phyloP scores from a whole-genome alignment of 2,113 vertebrate genomes.

The Triplophysa tibetana region DNA sequence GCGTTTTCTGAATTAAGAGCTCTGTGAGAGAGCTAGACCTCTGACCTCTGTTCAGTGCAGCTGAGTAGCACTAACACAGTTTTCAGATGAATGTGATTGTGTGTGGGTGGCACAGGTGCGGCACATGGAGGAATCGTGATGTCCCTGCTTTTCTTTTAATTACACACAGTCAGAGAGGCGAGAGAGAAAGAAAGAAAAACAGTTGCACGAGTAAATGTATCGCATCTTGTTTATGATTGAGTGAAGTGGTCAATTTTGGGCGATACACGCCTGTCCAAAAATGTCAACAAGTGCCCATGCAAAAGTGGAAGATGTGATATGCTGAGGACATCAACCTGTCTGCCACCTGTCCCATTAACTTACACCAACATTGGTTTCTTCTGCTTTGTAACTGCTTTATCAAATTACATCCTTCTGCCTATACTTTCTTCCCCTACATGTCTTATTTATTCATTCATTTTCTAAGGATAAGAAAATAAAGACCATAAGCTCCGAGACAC shows the following conservation, averaged over 20 bases:
- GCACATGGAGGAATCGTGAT: background rate
- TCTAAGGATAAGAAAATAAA: background rate
- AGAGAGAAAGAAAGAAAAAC: background rate
- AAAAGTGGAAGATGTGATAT: background rate
- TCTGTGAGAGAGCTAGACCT: background rate
- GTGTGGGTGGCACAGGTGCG: background rate
- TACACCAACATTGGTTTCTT: background rate
- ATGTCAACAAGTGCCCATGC: background rate
- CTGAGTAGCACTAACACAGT: background rate
- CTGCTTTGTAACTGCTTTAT: background rate
- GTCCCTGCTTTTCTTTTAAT: conserved; percentile 8
- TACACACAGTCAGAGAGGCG: background rate
- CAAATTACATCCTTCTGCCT: background rate
- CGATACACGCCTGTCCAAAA: background rate
- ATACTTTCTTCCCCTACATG: background rate
- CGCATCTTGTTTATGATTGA: background rate
- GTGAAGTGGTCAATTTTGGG: background rate
- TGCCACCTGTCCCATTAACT: background rate
- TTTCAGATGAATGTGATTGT: background rate
- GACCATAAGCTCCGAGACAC: background rate
- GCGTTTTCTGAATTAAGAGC: background rate
- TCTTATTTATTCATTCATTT: background rate
- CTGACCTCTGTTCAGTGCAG: background rate
- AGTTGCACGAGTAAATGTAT: background rate
- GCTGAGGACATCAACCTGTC: background rate